Evolutionary conservation across 2,113 vertebrate genomes (phyloP).

Genomic region (Falcunculus frontatus): DNA sequence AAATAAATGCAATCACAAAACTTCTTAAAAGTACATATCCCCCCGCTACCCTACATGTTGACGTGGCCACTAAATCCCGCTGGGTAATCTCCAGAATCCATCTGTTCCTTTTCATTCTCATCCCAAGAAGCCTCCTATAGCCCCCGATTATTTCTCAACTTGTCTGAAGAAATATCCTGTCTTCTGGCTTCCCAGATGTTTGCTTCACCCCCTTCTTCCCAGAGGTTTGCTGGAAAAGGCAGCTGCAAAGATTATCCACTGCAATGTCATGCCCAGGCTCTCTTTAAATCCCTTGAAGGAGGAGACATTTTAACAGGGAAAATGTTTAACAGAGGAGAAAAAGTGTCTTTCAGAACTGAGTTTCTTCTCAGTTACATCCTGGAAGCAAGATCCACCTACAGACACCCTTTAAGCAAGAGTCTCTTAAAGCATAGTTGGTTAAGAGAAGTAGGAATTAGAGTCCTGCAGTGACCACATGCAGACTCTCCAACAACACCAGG

Average conservation of each 20-base stretch:
- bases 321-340: background rate
- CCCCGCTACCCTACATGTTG: background rate
- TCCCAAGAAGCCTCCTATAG: background rate
- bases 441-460: background rate
- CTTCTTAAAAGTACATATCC: background rate
- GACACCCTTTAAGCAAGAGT: background rate
- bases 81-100: constrained; percentile 62
- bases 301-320: background rate
- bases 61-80: constrained; percentile 34
- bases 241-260: constrained; percentile 51
- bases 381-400: background rate
- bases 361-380: background rate
- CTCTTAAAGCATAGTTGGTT: background rate
- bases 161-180: constrained; percentile 40
- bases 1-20: background rate
- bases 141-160: constrained; percentile 56
- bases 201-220: background rate
- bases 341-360: background rate
- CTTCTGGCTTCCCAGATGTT: background rate
- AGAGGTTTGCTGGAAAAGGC: constrained; percentile 39
- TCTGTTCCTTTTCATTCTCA: constrained; percentile 57
- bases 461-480: background rate
- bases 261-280: background rate
- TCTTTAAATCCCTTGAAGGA: background rate
- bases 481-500: background rate